Conservation (phyloP, 2,113 vertebrate species). For the Nesogale talazaci region DNA sequence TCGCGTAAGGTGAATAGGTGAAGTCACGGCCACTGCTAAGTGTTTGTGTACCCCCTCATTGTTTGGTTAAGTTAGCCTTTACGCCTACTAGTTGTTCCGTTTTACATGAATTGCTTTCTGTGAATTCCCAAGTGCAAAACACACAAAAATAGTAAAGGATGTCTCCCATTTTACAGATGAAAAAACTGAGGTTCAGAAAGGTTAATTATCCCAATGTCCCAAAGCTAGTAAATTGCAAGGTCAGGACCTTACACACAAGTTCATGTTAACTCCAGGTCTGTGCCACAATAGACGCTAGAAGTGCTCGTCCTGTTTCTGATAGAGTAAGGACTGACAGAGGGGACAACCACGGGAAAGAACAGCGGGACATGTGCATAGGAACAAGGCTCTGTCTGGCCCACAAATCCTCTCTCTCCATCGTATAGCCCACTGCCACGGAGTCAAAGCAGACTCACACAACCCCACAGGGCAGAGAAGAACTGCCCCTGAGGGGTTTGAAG, state of each 20-base stretch:
- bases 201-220: not conserved
- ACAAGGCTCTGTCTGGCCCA: not conserved
- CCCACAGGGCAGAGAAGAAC: too few relatives aligned
- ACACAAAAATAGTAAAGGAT: slow-evolving; percentile 13
- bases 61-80: slow-evolving; percentile 31
- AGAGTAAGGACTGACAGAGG: not conserved
- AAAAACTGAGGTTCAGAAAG: slow-evolving; percentile 14
- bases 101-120: slow-evolving; percentile 26
- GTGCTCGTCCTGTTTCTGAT: not conserved
- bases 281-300: not conserved
- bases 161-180: not conserved
- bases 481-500: too few relatives aligned
- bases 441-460: too few relatives aligned
- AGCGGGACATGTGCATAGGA: not conserved
- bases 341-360: not conserved
- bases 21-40: not conserved
- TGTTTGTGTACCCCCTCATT: not conserved
- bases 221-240: not conserved
- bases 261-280: not conserved
- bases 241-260: slow-evolving; percentile 15
- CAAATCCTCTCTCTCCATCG: not conserved
- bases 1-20: not conserved
- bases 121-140: not conserved
- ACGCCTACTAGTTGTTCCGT: slow-evolving; percentile 7
- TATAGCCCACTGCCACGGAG: too few relatives aligned